Evolutionary conservation across 2,888 invertebrate species (phyloP).

Genomic region (Phytoseiulus persimilis): DNA sequence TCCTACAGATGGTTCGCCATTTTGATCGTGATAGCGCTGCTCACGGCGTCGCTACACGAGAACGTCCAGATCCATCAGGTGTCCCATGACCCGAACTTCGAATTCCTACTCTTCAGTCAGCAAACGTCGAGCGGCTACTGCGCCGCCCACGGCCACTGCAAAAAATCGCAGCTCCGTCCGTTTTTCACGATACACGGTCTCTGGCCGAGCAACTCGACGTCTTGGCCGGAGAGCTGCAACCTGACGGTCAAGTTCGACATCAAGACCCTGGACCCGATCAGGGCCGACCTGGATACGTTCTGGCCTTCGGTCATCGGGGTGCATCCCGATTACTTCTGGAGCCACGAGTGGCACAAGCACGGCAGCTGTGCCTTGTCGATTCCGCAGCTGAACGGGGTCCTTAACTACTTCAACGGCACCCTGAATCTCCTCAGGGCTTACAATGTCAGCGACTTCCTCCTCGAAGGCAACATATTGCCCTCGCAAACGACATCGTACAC

Average conservation of each 20-base stretch:
- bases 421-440: neutral
- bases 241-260: constrained; percentile 20
- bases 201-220: neutral
- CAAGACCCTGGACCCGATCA: neutral
- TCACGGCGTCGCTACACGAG: neutral
- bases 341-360: constrained; percentile 31
- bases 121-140: constrained; percentile 17
- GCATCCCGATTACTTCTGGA: neutral
- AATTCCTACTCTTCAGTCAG: neutral
- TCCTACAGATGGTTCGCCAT: constrained; percentile 29
- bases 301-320: constrained; percentile 25
- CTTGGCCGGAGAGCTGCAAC: constrained; percentile 30
- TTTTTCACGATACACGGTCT: constrained; percentile 30
- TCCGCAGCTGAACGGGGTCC: neutral
- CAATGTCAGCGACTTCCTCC: constrained; percentile 8
- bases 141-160: constrained; percentile 12
- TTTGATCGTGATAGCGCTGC: neutral
- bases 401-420: neutral
- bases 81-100: neutral
- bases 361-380: constrained; percentile 19
- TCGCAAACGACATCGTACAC: neutral
- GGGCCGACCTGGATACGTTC: neutral
- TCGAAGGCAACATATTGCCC: neutral
- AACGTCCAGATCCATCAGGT: neutral
- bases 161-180: neutral